Base-by-base conservation (phyloP, 2,113 vertebrate species). In the Tychaedon coryphoeus region DNA sequence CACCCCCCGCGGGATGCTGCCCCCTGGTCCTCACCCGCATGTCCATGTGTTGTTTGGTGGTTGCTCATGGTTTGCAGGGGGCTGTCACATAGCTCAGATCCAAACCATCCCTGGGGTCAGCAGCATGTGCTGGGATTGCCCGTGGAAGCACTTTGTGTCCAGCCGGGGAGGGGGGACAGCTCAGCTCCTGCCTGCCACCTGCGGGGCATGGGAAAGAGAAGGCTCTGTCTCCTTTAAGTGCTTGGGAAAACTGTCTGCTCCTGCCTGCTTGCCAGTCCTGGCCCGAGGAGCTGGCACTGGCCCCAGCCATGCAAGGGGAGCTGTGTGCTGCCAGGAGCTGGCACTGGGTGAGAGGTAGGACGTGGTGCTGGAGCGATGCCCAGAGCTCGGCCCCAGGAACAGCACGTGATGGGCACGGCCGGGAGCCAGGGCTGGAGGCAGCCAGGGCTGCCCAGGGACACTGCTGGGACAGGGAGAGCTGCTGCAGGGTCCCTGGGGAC, bases 311-410 rank as follows among this genome's bases (percentile, higher is more conserved):
- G 57, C 72, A 6, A 38, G 33, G 50, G 14, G 43, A 82, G 43
- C 54, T 43, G 64, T 65, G 66, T 62, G 48, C 34, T 76, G 78
- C 79, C 56, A 83, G 62, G 40, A 76, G 64, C 87, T 83, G 87
- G 79, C 88, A 56, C 48, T 90, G 88, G 71, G 88, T 90, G 88
- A 90, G 88, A 90, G 78, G 71, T 83, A 48, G 56, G 48, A 69
- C 42, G 3, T 10, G 48, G 14, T 50, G 12, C 13, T 58, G 79
- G 86, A 51, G 62, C 12, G 0, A 0, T 43, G 86, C 91, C 92
- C 33, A 2, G 74, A 53, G 88, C 78, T 69, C 2, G 0, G 93
- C 51, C 70, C 24, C 45, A 8, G 61, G 58, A 38, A 19, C 36
- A n/a, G 54, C 92, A 45, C 6, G 7, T 31, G 88, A 66, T 47